Evolutionary conservation across 2,797 vertebrate genomes (phyloP).

Genomic region (Gouania willdenowi): DNA sequence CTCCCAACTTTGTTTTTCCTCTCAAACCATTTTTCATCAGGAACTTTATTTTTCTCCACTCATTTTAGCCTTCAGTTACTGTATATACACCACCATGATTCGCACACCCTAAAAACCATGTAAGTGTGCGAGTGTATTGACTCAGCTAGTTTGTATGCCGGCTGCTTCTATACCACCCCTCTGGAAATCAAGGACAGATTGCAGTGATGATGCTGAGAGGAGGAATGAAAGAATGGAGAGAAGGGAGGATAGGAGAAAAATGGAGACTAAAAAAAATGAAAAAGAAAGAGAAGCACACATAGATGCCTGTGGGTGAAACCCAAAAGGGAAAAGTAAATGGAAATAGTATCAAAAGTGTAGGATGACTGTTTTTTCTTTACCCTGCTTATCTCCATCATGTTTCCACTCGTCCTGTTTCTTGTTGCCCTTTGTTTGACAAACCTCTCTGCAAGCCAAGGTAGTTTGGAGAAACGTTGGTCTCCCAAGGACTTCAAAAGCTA

Average conservation of each 20-base stretch:
- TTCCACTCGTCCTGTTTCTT: slow-evolving; percentile 39
- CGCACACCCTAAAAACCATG: slow-evolving; percentile 22
- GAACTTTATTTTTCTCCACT: too few species aligned
- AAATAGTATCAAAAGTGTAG: slow-evolving; percentile 3
- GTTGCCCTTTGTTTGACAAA: slow-evolving; percentile 43
- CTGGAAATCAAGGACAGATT: slow-evolving; percentile 60
- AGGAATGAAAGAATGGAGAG: slow-evolving; percentile 16
- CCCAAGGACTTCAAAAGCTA: slow-evolving; percentile 24
- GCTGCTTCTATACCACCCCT: slow-evolving; percentile 44
- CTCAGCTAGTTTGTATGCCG: slow-evolving; percentile 70
- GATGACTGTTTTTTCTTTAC: slow-evolving; percentile 32
- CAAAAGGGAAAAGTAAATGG: slow-evolving; percentile 16
- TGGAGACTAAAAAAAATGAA: slow-evolving; percentile 22
- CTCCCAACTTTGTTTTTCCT: slow-evolving; percentile 2
- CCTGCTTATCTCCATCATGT: slow-evolving; percentile 28
- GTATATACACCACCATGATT: slow-evolving; percentile 13
- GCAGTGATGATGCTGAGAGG: slow-evolving; percentile 42
- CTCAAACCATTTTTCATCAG: too few species aligned
- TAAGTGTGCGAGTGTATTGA: slow-evolving; percentile 36
- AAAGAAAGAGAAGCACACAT: slow-evolving; percentile 23
- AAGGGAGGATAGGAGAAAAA: slow-evolving; percentile 13
- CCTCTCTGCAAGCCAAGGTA: slow-evolving; percentile 22
- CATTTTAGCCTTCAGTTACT: slow-evolving; percentile 31
- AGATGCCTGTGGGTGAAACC: slow-evolving; percentile 33
- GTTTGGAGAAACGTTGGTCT: slow-evolving; percentile 36